Evolutionary conservation across 2,888 invertebrate species (phyloP).

Genomic region (Cistogaster globosa): DNA sequence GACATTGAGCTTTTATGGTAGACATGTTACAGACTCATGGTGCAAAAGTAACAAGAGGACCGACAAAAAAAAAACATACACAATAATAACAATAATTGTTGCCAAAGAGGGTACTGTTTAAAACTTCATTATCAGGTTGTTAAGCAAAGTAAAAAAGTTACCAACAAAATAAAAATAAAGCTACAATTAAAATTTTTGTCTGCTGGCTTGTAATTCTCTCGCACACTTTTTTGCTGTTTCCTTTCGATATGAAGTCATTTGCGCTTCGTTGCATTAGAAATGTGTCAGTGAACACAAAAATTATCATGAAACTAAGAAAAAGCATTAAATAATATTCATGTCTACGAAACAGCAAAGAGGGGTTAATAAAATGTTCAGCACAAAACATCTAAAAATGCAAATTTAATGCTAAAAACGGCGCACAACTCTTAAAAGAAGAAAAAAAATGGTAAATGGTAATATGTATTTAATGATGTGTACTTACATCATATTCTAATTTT

Average conservation of each 20-base stretch:
- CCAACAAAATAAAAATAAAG: neutral
- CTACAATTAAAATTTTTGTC: conserved; percentile 29
- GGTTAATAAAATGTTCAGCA: conserved; percentile 50
- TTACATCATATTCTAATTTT: conserved; percentile 59
- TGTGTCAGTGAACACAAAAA: conserved; percentile 69
- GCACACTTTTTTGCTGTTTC: conserved; percentile 7
- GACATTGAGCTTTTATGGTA: conserved; percentile 43
- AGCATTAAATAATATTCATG: conserved; percentile 42
- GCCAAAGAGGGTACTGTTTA: conserved; percentile 44
- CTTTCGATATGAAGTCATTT: conserved; percentile 51
- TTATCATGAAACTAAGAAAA: conserved; percentile 52
- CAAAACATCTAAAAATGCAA: conserved; percentile 36
- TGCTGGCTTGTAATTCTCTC: conserved; percentile 29
- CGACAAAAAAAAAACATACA: neutral
- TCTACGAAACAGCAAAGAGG: conserved; percentile 25
- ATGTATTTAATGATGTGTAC: neutral
- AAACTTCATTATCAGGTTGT: conserved; percentile 61
- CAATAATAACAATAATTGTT: conserved; percentile 36
- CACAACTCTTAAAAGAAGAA: too few relatives aligned
- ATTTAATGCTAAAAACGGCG: neutral
- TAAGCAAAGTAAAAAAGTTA: neutral
- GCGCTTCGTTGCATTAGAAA: conserved; percentile 70
- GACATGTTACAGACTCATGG: conserved; percentile 61
- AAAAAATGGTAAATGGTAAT: neutral
- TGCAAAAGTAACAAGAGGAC: conserved; percentile 18